These are phyloP conservation scores for zebrafish (Danio rerio) DNA, from an alignment of 2,113 vertebrate species.

Conservation along the genomic window DNA sequence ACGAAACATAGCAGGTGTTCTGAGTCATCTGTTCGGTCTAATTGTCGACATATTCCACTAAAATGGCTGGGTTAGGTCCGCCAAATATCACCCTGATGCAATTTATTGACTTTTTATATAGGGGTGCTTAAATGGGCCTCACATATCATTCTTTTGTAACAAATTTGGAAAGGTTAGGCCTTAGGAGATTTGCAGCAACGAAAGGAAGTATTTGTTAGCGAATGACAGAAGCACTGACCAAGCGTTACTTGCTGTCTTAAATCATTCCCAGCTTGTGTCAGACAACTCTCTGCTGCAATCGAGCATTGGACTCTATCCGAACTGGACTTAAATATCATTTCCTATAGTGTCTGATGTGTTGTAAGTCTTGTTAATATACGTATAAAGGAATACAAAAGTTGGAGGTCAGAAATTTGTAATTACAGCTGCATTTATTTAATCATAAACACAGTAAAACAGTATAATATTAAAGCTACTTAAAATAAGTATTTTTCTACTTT, in stretches of 20 bases:
- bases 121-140: not conserved
- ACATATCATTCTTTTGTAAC: constrained; percentile 6
- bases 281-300: not conserved
- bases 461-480: no score
- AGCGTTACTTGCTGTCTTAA: constrained; percentile 37
- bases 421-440: not conserved
- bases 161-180: constrained; percentile 1
- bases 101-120: not conserved
- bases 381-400: not conserved
- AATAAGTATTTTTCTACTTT: no score
- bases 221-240: constrained; percentile 38
- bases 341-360: not conserved
- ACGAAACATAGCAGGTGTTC: not conserved
- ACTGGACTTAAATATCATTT: not conserved
- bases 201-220: constrained; percentile 32
- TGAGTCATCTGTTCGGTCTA: not conserved
- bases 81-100: constrained; percentile 1
- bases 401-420: not conserved
- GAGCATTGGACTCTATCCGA: not conserved
- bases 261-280: constrained; percentile 21
- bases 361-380: not conserved
- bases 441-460: not conserved
- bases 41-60: not conserved
- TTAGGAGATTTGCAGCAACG: not conserved
- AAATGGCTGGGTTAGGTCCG: not conserved